A percentile compares a stretch with the other conserved stretches of the same genome.
Evolutionary conservation across 2,113 vertebrate species (phyloP).

Genomic region (Elaphurus davidianus): DNA sequence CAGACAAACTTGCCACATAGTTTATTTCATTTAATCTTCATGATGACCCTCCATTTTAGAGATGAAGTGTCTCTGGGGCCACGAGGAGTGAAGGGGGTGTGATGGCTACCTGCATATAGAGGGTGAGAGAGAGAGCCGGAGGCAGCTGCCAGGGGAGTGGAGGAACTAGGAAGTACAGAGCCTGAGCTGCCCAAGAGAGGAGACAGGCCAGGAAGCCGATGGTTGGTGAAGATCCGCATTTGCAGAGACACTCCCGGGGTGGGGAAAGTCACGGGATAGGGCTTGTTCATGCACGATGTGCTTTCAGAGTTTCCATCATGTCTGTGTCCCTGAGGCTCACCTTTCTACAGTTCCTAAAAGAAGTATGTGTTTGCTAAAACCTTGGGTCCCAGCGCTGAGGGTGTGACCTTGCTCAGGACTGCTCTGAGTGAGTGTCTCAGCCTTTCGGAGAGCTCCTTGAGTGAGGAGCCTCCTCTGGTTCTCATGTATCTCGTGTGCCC

Average conservation of each 20-base stretch:
- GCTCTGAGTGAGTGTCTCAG: neutral
- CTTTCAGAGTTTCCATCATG: neutral
- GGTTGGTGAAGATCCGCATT: neutral
- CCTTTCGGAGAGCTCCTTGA: neutral
- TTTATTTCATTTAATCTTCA: neutral
- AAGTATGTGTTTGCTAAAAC: neutral
- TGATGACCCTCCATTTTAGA: neutral
- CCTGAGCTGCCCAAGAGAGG: neutral
- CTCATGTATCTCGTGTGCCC: neutral
- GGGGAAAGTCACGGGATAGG: accelerated
- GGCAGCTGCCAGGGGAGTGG: neutral
- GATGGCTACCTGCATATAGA: neutral
- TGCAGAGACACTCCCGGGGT: neutral
- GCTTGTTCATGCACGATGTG: accelerated
- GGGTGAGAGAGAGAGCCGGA: neutral
- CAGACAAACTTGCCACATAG: neutral
- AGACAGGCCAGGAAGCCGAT: neutral
- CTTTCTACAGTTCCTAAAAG: neutral
- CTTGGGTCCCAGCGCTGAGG: neutral
- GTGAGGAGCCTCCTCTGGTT: neutral
- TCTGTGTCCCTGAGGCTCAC: neutral
- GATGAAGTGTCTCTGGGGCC: neutral
- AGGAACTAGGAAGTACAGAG: neutral
- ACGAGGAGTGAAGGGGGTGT: accelerated
- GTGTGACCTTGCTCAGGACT: neutral